Evolutionary conservation across 2,888 invertebrate genomes (phyloP).

Genomic region (Cantharis nigra): DNA sequence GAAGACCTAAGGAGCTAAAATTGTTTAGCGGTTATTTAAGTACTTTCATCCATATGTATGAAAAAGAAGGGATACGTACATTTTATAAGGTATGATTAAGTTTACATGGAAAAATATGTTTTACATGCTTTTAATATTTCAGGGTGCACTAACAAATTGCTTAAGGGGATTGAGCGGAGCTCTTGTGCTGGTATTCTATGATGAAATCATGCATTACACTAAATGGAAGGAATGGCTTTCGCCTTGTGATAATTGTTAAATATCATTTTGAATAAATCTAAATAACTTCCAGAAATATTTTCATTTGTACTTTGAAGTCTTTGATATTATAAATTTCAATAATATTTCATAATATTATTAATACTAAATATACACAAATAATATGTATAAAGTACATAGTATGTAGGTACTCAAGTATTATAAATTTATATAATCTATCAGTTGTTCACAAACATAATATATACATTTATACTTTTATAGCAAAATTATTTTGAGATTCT

Average conservation of each 20-base stretch:
- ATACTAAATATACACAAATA: too few relatives aligned
- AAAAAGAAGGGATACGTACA: constrained; percentile 20
- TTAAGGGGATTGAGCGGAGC: constrained; percentile 29
- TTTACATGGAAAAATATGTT: neutral
- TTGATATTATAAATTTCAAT: too few relatives aligned
- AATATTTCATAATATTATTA: too few relatives aligned
- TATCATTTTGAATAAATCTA: too few relatives aligned
- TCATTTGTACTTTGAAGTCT: too few relatives aligned
- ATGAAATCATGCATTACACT: constrained; percentile 32
- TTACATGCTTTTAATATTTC: neutral
- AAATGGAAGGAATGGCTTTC: constrained; percentile 22
- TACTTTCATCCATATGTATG: constrained; percentile 18
- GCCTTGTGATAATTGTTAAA: constrained; percentile 5
- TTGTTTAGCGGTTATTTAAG: neutral
- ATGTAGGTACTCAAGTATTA: too few relatives aligned
- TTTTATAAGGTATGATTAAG: constrained; percentile 27
- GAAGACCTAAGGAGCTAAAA: constrained; percentile 17
- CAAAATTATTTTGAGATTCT: too few relatives aligned
- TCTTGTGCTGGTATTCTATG: constrained; percentile 33
- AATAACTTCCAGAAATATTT: too few relatives aligned
- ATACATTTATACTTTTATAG: too few relatives aligned
- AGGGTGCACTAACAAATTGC: constrained; percentile 18
- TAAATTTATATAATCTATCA: too few relatives aligned
- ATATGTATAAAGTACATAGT: too few relatives aligned
- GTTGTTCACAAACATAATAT: too few relatives aligned